Percentiles rank a stretch among this genome's conserved stretches.
These are phyloP conservation scores for Dendrolimus punctatus DNA, from an alignment of 1,140 invertebrate species.

Conservation along the genomic window DNA sequence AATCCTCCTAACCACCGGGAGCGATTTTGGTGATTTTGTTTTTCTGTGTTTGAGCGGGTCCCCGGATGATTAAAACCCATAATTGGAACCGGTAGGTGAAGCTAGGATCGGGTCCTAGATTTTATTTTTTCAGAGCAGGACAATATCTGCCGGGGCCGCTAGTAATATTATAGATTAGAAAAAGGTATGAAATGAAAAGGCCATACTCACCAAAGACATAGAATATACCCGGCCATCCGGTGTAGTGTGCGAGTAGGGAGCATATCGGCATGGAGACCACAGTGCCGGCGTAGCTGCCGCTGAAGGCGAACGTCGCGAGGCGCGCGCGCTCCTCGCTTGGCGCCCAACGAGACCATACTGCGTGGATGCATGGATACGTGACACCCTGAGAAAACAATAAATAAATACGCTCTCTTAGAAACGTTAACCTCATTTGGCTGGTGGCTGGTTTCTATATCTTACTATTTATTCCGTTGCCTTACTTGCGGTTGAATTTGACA, in stretches of 20 bases:
- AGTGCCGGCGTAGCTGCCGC: constrained; percentile 87
- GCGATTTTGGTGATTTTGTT: too few relatives aligned
- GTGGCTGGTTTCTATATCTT: too few relatives aligned
- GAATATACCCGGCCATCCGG: constrained; percentile 91
- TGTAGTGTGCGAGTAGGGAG: constrained; percentile 78
- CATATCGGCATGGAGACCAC: constrained; percentile 85
- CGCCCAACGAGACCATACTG: constrained; percentile 91
- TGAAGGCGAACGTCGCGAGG: constrained; percentile 84
- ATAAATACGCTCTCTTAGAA: not conserved
- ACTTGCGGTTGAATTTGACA: too few relatives aligned
- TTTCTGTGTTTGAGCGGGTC: too few relatives aligned
- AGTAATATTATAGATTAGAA: not conserved
- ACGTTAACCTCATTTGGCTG: not conserved
- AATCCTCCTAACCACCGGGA: too few relatives aligned
- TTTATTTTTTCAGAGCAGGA: too few relatives aligned
- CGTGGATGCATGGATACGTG: constrained; percentile 91
- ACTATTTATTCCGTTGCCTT: too few relatives aligned
- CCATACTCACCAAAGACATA: constrained; percentile 84
- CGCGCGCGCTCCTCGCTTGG: constrained; percentile 86
- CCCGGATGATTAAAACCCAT: too few relatives aligned
- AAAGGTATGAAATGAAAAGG: not conserved
- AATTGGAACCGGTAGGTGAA: too few relatives aligned
- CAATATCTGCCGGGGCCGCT: too few relatives aligned
- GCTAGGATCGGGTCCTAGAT: too few relatives aligned
- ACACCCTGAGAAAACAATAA: constrained; percentile 78